These are phyloP conservation scores for Leptonema lineaticorne DNA, from an alignment of 1,140 invertebrate genomes.

Conservation along the genomic window DNA sequence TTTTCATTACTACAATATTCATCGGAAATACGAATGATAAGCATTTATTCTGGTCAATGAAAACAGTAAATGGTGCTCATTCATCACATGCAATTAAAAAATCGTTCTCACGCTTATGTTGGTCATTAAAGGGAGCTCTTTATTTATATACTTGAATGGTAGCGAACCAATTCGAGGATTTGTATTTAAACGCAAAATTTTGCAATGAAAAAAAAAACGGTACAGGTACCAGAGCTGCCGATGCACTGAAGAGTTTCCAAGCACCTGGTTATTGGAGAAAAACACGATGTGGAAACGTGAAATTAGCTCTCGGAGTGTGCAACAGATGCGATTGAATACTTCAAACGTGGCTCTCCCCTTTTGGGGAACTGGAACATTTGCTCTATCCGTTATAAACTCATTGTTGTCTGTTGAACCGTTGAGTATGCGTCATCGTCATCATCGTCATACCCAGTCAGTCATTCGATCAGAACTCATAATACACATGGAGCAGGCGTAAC, in stretches of 20 bases:
- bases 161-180: too few relatives aligned
- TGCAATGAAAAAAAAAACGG: too few relatives aligned
- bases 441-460: too few relatives aligned
- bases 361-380: conserved; percentile 27
- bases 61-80: neutral
- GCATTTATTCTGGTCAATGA: neutral
- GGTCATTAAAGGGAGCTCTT: too few relatives aligned
- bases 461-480: conserved; percentile 28
- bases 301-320: conserved; percentile 8
- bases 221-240: too few relatives aligned
- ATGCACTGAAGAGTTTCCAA: too few relatives aligned
- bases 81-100: neutral
- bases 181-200: too few relatives aligned
- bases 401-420: conserved; percentile 31
- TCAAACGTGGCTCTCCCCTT: neutral
- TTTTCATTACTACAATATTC: conserved; percentile 1
- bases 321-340: conserved; percentile 7
- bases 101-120: neutral
- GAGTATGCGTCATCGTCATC: conserved; percentile 28
- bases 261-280: too few relatives aligned
- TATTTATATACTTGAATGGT: too few relatives aligned
- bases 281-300: too few relatives aligned
- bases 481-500: too few relatives aligned
- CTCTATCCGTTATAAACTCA: conserved; percentile 22
- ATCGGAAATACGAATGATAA: conserved; percentile 20